Evolutionary conservation across 2,888 invertebrate species (phyloP), one percentile per base, ranked within the genome.

Genomic region (Amphipoea oculea): DNA sequence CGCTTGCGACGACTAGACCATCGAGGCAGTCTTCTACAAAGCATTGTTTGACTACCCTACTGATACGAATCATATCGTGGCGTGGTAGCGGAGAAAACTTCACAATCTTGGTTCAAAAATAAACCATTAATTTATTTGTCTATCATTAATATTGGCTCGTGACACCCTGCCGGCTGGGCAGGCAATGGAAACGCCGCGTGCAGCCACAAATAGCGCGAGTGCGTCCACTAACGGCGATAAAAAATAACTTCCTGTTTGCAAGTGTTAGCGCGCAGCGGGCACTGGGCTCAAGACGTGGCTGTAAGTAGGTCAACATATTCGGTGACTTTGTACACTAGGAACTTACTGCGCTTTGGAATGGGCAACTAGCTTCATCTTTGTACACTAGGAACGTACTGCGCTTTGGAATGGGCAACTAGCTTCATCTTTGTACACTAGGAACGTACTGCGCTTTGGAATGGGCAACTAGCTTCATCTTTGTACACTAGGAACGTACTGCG

Each of bases 201-300:
- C 79, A 57, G 68, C 72, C 84, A 73, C 74, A 83, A 89, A 88
- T 89, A 89, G 54, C 54, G 51, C 51, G 77, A 66, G 51, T 78
- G 69, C 68, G 60, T 7, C 62, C 60, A 40, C 72, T 76, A 76
- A 78, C 68, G 79, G 76, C 73, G 70, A 51, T 77, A 80, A 84
- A 73, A 80, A 83, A 86, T 85, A 57, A 79, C 87, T 88, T 88
- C 88, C 83, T 79, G 71, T 40, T 63, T 83, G 42, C 57, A 42
- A 51, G 70, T 48, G 63, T n/a, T 45, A 48, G 45, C 45, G 45
- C 45, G 11, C 45, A 23, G 62, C 11, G 68, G 29, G 20, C 42
- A 42, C 62, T 5, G 60, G 29, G 17, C n/a, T 54, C 23, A n/a
- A 42, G 54, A 54, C 73, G 51, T 48, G 23, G 1, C 9, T 60